Percentiles rank a stretch among this genome's conserved stretches.
These are phyloP conservation scores for Bubo blakistoni DNA, from an alignment of 2,113 vertebrate genomes.

Conservation along the genomic window DNA sequence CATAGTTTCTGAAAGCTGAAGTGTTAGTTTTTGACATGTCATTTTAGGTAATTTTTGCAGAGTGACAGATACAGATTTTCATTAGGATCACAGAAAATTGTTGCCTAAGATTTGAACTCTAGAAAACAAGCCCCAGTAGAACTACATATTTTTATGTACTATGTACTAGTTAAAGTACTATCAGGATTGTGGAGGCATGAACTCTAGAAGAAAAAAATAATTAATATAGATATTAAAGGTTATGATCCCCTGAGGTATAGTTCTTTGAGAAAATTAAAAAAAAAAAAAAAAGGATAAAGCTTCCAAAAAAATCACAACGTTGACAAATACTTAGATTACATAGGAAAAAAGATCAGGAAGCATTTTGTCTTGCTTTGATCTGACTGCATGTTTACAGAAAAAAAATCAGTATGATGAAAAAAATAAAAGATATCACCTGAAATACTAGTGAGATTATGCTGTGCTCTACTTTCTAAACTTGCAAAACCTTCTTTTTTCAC, in stretches of 20 bases:
- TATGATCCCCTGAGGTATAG: background rate
- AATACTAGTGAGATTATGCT: background rate
- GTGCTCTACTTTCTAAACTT: background rate
- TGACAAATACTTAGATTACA: background rate
- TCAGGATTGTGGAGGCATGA: background rate
- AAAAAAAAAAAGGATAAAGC: background rate
- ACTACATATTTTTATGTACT: too few relatives aligned
- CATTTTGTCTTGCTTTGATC: background rate
- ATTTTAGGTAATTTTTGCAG: conserved; percentile 63
- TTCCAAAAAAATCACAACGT: background rate
- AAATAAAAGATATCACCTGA: background rate
- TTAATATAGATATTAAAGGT: background rate
- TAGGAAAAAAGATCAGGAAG: background rate
- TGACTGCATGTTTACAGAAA: background rate
- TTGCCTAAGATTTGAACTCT: conserved; percentile 26
- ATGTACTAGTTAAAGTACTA: conserved; percentile 40
- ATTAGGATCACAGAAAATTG: conserved; percentile 34
- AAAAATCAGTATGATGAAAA: background rate
- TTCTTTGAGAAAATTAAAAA: background rate
- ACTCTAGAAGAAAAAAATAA: background rate
- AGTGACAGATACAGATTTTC: conserved; percentile 59
- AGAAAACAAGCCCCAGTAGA: conserved; percentile 7
- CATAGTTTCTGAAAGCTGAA: conserved; percentile 63
- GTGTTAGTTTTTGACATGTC: conserved; percentile 64
- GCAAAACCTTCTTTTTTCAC: background rate